Conservation (phyloP, 2,797 vertebrate genomes). For the Bufotes viridis region DNA sequence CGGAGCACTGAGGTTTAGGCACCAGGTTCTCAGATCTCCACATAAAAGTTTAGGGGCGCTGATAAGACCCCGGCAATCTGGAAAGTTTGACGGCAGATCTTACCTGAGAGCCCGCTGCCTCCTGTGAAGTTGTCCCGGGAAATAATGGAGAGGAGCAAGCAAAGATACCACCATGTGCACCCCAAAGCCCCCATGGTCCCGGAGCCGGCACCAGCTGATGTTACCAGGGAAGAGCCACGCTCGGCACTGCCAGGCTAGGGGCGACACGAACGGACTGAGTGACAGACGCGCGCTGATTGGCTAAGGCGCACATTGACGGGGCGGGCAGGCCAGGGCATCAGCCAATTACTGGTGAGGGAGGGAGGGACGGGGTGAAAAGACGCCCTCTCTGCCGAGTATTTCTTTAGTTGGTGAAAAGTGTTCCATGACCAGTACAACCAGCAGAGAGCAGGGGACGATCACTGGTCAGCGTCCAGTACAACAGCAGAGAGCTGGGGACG, state of each 20-base stretch:
- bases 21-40: neutral
- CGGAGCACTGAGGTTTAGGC: neutral
- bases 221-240: slow-evolving; percentile 74
- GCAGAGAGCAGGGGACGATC: neutral
- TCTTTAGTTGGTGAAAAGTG: neutral
- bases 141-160: slow-evolving; percentile 84
- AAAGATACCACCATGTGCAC: slow-evolving; percentile 81
- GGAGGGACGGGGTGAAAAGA: slow-evolving; percentile 40
- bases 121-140: slow-evolving; percentile 81
- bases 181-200: slow-evolving; percentile 85
- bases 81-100: slow-evolving; percentile 64
- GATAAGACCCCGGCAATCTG: neutral
- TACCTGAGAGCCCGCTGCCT: slow-evolving; percentile 88
- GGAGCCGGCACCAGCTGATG: slow-evolving; percentile 65
- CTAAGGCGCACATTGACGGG: slow-evolving; percentile 70
- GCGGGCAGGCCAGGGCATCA: slow-evolving; percentile 52
- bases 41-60: neutral
- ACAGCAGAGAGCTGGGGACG: neutral
- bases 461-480: neutral
- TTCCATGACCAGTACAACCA: neutral
- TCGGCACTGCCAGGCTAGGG: slow-evolving; percentile 72
- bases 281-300: slow-evolving; percentile 83
- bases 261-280: slow-evolving; percentile 73
- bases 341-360: slow-evolving; percentile 62
- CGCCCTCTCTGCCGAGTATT: neutral